Evolutionary conservation across 2,888 invertebrate species (phyloP), one percentile per base, ranked within the genome.

Genomic region (Oconnorella tubifera): DNA sequence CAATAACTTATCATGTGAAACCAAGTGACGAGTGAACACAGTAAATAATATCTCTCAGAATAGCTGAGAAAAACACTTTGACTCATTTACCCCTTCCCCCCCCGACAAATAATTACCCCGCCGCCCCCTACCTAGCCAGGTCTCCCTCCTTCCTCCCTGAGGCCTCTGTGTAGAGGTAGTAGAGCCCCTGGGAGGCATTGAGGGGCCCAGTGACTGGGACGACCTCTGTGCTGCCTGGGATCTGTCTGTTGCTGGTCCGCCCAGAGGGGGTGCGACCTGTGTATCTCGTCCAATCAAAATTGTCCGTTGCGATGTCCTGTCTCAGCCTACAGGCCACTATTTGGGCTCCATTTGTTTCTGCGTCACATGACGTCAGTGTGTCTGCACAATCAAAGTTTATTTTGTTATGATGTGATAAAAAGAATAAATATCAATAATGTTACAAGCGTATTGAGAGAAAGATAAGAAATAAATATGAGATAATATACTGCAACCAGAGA

Each of bases 101-200:
- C n/a, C n/a, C n/a, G n/a, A n/a, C n/a, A n/a, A n/a, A n/a, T n/a
- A n/a, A n/a, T n/a, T n/a, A n/a, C n/a, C n/a, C 40, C 40, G 10
- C 40, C 40, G 10, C 6, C n/a, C 19, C 32, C 19, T 14, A 68
- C 67, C 70, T 69, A 14, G 70, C 69, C 2, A 62, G 28, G 3
- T 63, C 75, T 56, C 86, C 78, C 0, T 86, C 86, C 70, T 83
- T 85, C n/a, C 59, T 62, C 4, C 70, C 63, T 1, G 77, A 76
- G 0, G 80, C 74, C 66, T 80, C 78, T 49, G 78, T 77, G 66
- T 71, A 79, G 66, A 77, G 72, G 69, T 79, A 80, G 64, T 73
- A 74, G 4, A 75, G 3, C 3, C 70, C 70, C 25, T 63, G 31
- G 27, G 40, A 40, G 14, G 70, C 67, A 10, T 48, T 50, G 2